Base-by-base conservation (phyloP, 2,888 invertebrate species). In the Plagodis dolabraria region DNA sequence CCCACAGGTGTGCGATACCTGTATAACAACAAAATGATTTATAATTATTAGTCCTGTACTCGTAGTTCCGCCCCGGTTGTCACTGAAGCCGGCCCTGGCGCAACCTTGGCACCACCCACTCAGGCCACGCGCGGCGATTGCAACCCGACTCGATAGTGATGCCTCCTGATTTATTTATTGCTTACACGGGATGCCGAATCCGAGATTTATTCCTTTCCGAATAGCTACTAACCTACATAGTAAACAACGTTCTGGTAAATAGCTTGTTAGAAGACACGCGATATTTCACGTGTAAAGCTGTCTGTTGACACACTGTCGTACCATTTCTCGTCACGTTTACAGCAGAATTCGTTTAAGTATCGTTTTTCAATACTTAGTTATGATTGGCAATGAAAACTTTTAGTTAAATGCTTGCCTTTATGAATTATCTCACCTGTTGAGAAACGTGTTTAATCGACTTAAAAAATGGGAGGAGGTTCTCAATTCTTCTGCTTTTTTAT, bases 81-180 rank as follows among this genome's bases (percentile, higher is more conserved):
- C 46, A 33, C 40, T 50, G 5, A 33, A 5, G 33, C 50, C 54
- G 35, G 7, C 10, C 46, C 58, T 50, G 45, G 33, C 4, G 5
- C 36, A 45, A 53, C 53, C 53, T 58, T 53, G 47, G 40, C 49
- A 46, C 50, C 50, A 46, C 49, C 50, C 50, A 50, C 49, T 50
- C 53, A n/a, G 11, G 10, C 45, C 45, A 11, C 33, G 46, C 33
- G 53, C 34, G 59, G 35, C 53, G 53, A 53, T 54, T 50, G 54
- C 59, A 54, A 53, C 43, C 57, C 51, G 38, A 58, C 44, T 57
- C 47, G 54, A 51, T 53, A 53, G 57, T 53, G 63, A 60, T 63
- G 63, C 47, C 57, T 59, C 54, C 53, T 51, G 60, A 63, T 60
- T 53, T 65, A 62, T 65, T 65, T 60, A 65, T 60, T 57, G 62